phyloP scores from a whole-genome alignment of 2,797 vertebrate species.

The Semotilus atromaculatus region DNA sequence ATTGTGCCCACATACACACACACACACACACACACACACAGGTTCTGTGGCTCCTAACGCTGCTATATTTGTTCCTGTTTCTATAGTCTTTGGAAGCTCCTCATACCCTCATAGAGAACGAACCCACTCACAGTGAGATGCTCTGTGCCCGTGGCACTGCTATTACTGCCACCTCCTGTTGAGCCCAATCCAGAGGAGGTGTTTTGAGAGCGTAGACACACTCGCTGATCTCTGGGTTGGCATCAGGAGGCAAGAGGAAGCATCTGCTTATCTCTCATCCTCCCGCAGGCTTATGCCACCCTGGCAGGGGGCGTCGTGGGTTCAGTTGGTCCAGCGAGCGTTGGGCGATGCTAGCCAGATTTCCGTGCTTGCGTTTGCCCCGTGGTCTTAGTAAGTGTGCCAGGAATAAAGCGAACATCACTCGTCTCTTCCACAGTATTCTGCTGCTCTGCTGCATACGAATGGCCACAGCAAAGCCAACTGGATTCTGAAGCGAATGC shows the following conservation, averaged over 20 bases:
- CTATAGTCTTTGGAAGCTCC: background rate
- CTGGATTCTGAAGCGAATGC: constrained; percentile 8
- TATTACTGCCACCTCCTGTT: background rate
- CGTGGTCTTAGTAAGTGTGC: background rate
- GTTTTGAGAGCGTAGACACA: constrained; percentile 10
- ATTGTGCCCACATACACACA: background rate
- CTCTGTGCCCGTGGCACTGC: background rate
- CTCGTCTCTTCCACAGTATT: constrained; percentile 5
- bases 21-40: background rate
- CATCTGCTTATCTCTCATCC: constrained; percentile 39
- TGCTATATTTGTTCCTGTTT: background rate
- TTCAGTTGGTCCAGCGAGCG: constrained; percentile 28
- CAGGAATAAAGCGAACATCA: constrained; percentile 9
- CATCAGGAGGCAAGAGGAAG: constrained; percentile 23
- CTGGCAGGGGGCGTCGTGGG: background rate
- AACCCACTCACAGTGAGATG: background rate
- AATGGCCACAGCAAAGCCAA: background rate
- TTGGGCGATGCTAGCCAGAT: constrained; percentile 1
- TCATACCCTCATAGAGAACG: background rate
- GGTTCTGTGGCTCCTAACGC: background rate
- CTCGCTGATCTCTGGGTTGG: constrained; percentile 18
- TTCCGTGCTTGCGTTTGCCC: background rate
- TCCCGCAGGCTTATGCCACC: constrained; percentile 8
- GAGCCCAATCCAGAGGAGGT: constrained; percentile 17
- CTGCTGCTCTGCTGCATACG: background rate